Base-by-base conservation (phyloP, 2,797 vertebrate species). In the Neosilurus mollespiculum region DNA sequence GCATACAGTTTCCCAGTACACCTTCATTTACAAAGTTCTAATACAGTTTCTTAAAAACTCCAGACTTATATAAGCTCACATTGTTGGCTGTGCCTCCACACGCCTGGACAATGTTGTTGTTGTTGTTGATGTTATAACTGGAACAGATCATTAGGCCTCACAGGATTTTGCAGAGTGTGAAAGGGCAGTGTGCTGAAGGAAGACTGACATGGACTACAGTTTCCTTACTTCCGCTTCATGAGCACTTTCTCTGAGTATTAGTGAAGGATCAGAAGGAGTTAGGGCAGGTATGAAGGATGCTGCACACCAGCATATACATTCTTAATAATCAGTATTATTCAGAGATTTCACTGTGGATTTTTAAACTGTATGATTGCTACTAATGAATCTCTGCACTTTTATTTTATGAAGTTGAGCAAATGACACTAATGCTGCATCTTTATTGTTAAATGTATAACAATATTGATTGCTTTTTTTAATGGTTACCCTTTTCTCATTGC, bases 31-130 rank as follows among this genome's bases (percentile, higher is more conserved):
- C 91, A 95, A 95, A 90, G 97, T 98, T 78, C 95, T 99, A 88
- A 96, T 99, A 88, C 96, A 99, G 91, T 98, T 98, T 92, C 95
- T 99, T 86, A 96, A 94, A 88, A 98, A 96, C 92, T 99, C 98
- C 78, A 93, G 98, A 91, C 96, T 99, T 88, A 99, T 99, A 88
- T 99, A 92, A 96, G 85, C 81, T 53, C 30, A 15, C 54, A 26
- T 24, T 51, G 12, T 78, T 65, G 24, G 56, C 62, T 22, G 10
- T 72, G 18, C 34, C 80, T 54, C 53, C 64, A 78, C 51, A 24
- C 18, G 54, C 64, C 78, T 71, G 22, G 76, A 76, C 56, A 61
- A 76, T 58, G 76, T 71, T 86, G 81, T 65, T 81, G 80, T 43
- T 43, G 4, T 43, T 58, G 76, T 71, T 86, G 81, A 62, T 81